Base-by-base conservation (phyloP, 1,140 invertebrate species). In the Drosophila setifemur region DNA sequence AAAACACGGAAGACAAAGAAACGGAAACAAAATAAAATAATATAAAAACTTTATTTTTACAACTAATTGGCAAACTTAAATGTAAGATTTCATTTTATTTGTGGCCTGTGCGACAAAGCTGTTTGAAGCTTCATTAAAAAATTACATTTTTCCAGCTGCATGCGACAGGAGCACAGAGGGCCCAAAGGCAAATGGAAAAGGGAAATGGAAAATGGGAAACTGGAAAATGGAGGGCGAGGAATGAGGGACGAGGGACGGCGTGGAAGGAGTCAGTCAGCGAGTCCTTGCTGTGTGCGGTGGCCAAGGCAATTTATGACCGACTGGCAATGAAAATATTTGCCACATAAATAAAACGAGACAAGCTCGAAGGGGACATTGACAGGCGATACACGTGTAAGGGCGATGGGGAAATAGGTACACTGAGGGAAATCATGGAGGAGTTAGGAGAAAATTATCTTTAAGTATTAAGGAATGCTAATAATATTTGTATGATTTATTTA, bases 21-120 rank as follows among this genome's bases (percentile, higher is more conserved):
- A n/a, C n/a, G 35, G 29, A 53, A 69, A 63, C 31, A 33, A 73
- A 64, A 61, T 73, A 73, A 63, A 49, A 49, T 29, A 28, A 49
- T 40, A 49, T 29, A 44, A 64, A n/a, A 85, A 86, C 66, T 85
- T 85, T 85, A 81, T 86, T 89, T 89, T 89, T 71, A 87, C 73
- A 89, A 89, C 86, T 89, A 89, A 89, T 89, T 89, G 86, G 86
- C 77, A 89, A 89, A 89, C 86, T 89, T 89, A 82, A 89, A 89
- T 89, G 71, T 72, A 79, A 88, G 77, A 89, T 86, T 88, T 88
- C 71, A 86, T 89, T 88, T 88, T 86, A 67, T 83, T 85, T 75
- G 43, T 64, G 66, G 64, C 43, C 50, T 53, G n/a, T n/a, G 53
- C 28, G 47, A 79, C 79, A 83, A 85, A 74, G 79, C 70, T 68